These are phyloP conservation scores for Caenorhabditis sp. DNA, from an alignment of 2,888 invertebrate species.

Conservation along the genomic window DNA sequence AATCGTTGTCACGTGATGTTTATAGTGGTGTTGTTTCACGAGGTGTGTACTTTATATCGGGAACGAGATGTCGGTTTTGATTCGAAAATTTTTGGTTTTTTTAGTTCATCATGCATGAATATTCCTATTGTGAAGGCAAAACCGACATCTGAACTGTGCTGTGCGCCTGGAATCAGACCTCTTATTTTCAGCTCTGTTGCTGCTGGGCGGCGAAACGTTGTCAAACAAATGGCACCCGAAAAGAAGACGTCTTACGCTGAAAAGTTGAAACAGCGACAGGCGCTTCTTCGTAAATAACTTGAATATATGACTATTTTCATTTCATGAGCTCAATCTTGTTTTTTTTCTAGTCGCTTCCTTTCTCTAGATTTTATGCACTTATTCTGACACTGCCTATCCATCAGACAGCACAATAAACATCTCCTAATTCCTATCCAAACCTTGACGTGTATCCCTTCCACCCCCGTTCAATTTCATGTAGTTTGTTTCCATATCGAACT, in stretches of 20 bases:
- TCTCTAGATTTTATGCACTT: slow-evolving; percentile 35
- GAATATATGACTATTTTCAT: no score
- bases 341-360: slow-evolving; percentile 6
- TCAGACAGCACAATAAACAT: slow-evolving; percentile 25
- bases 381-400: slow-evolving; percentile 43
- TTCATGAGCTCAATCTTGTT: not conserved
- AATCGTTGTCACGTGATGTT: slow-evolving; percentile 50
- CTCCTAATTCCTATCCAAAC: slow-evolving; percentile 14
- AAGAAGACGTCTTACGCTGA: slow-evolving; percentile 71
- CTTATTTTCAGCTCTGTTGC: slow-evolving; percentile 53
- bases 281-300: slow-evolving; percentile 28
- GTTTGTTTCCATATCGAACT: slow-evolving; percentile 43
- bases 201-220: slow-evolving; percentile 42
- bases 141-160: not conserved
- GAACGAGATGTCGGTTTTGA: slow-evolving; percentile 3
- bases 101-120: not conserved
- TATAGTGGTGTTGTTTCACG: slow-evolving; percentile 19
- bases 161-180: not conserved
- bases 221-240: slow-evolving; percentile 64
- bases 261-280: slow-evolving; percentile 60
- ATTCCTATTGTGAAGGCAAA: not conserved
- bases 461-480: slow-evolving; percentile 47
- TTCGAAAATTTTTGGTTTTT: not conserved
- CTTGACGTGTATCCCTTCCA: slow-evolving; percentile 34
- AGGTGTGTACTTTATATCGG: slow-evolving; percentile 30